A percentile compares a stretch with the other conserved stretches of the same genome.
Evolutionary conservation across 1,140 invertebrate genomes (phyloP).

Genomic region (Tyrophagus putrescentiae): DNA sequence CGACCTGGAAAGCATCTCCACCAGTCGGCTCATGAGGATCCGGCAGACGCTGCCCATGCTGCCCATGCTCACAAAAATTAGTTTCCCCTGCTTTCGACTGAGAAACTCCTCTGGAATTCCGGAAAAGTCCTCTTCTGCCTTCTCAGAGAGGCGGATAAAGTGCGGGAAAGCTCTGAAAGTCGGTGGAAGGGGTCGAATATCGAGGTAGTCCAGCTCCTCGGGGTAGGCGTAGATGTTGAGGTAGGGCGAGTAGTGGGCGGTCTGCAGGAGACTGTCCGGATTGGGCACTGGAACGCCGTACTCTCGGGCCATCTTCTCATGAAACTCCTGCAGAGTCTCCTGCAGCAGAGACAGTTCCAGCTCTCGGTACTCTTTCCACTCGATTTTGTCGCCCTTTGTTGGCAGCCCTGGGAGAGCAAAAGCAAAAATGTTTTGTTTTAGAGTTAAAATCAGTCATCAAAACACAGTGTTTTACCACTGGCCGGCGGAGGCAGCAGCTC

Average conservation of each 20-base stretch:
- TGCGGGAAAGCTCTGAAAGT: constrained; percentile 1
- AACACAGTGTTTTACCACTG: too few relatives aligned
- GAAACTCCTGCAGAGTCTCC: neutral
- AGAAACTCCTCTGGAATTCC: constrained; percentile 15
- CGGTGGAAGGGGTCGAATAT: constrained; percentile 2
- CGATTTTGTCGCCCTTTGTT: neutral
- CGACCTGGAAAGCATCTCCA: neutral
- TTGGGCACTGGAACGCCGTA: neutral
- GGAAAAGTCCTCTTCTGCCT: constrained; percentile 2
- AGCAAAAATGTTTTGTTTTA: neutral
- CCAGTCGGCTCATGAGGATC: neutral
- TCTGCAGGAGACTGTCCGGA: too few relatives aligned
- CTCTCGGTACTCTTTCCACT: neutral
- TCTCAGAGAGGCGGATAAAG: constrained; percentile 15
- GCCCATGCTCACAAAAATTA: constrained; percentile 18
- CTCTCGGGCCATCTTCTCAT: neutral
- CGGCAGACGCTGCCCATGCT: constrained; percentile 26
- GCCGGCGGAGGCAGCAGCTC: constrained; percentile 4
- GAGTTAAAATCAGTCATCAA: too few relatives aligned
- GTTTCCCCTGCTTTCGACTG: neutral
- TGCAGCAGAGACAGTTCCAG: neutral
- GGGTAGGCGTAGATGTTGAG: constrained; percentile 22
- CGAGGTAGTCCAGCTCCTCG: constrained; percentile 22
- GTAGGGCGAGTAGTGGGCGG: constrained; percentile 11
- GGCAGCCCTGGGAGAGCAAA: neutral